phyloP scores from a whole-genome alignment of 37 sponge, comb jelly and placozoan genomes.

The Bolinopsis microptera region DNA sequence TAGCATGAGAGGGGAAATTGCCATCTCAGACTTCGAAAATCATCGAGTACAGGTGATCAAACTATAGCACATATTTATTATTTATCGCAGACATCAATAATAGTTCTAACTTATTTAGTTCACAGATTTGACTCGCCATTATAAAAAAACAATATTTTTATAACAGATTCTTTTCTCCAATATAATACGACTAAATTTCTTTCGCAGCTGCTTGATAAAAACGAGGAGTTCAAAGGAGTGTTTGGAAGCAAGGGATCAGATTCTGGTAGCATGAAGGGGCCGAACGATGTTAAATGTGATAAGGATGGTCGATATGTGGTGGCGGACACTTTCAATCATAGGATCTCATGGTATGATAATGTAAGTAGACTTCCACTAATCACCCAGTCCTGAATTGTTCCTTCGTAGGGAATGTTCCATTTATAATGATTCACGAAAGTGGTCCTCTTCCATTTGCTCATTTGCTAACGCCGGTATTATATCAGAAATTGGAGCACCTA shows the following conservation, averaged over 20 bases:
- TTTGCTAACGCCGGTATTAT: too few species aligned
- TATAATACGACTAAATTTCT: too few species aligned
- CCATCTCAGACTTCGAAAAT: slow-evolving; percentile 52
- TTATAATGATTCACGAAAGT: too few species aligned
- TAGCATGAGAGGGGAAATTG: not conserved
- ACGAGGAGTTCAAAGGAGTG: not conserved
- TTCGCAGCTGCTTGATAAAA: slow-evolving; percentile 7
- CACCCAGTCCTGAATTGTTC: too few species aligned
- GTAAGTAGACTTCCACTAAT: slow-evolving; percentile 12
- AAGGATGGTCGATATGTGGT: slow-evolving; percentile 35
- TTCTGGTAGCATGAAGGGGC: slow-evolving; percentile 32
- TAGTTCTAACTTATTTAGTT: too few species aligned
- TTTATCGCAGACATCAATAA: too few species aligned
- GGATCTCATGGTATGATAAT: slow-evolving; percentile 59
- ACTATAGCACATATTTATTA: too few species aligned
- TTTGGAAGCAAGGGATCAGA: slow-evolving; percentile 33
- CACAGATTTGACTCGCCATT: too few species aligned
- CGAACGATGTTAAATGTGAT: slow-evolving; percentile 62
- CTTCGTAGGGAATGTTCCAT: too few species aligned
- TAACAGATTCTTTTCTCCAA: too few species aligned
- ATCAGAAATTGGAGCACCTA: slow-evolving; percentile 40
- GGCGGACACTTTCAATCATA: slow-evolving; percentile 62
- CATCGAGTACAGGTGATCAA: slow-evolving; percentile 42
- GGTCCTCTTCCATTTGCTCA: too few species aligned
- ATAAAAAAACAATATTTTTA: too few species aligned